Evolutionary conservation across 2,113 vertebrate species (phyloP), one percentile per base, ranked within the genome.

Genomic region (Corythornis vintsioides): DNA sequence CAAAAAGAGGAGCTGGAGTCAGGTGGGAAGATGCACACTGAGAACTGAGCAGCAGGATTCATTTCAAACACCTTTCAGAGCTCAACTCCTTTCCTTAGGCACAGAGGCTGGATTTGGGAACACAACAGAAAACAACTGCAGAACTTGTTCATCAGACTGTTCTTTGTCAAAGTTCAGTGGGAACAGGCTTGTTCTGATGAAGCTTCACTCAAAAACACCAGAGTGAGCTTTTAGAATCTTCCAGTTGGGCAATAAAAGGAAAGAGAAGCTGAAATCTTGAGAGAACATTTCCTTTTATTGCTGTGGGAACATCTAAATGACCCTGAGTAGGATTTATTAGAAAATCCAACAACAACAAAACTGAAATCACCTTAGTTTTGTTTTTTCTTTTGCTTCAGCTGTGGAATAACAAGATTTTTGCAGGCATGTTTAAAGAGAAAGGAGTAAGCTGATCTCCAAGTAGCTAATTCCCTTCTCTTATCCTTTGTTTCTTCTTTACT

Each of bases 331-430:
- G 28, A 48, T 42, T 67, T 71, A 50, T 15, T 69, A 35, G 33
- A 31, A 38, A 26, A 7, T 2, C 6, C 15, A 53, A 53, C 15
- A 28, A 53, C 10, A 15, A n/a, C 1, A 15, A 50, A 48, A 31
- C 3, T 20, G 8, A 21, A 35, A 19, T 2, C 2, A 25, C 10
- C 5, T 64, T 17, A 38, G 26, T 2, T 17, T 3, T 17, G 45
- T 25, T 35, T 38, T 42, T 33, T 3, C 24, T 45, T 33, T 48
- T 38, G 2, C 16, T 63, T 83, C 42, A 59, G 15, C 52, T 52
- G 25, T 24, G 22, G 10, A 26, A 19, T 1, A 28, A 8, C 25
- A 57, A 3, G 35, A 33, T 38, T 71, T 90, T 55, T 45, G 20
- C 59, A 71, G 38, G 7, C 24, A 26, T 4, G 11, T 40, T 45